Evolutionary conservation across 1,140 invertebrate genomes (phyloP).

Genomic region (Medauroidea extradentata): DNA sequence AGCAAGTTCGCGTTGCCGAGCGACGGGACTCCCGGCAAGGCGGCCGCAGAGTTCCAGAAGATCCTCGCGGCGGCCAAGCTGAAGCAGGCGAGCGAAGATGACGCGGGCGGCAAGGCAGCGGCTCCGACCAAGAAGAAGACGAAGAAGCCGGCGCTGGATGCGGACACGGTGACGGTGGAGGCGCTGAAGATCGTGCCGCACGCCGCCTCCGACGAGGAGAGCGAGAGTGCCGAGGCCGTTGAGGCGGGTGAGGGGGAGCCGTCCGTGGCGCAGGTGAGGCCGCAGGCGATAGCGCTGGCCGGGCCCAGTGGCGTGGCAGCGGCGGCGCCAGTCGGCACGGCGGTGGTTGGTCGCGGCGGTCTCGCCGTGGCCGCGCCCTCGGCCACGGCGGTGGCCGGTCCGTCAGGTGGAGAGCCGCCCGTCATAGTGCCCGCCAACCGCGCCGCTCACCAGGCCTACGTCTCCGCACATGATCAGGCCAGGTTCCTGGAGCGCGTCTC

Average conservation of each 20-base stretch:
- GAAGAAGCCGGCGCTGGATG: not conserved
- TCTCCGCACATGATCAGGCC: not conserved
- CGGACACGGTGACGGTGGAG: not conserved
- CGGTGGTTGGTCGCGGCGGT: slow-evolving; percentile 43
- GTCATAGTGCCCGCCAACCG: not conserved
- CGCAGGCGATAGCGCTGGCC: slow-evolving; percentile 44
- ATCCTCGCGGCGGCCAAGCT: not conserved
- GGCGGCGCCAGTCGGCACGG: slow-evolving; percentile 43
- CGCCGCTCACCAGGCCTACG: not conserved
- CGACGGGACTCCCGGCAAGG: not conserved
- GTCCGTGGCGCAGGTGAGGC: slow-evolving; percentile 42
- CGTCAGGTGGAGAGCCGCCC: slow-evolving; percentile 7
- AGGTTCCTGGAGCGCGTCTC: no score
- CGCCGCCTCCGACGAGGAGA: not conserved
- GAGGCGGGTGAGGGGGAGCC: slow-evolving; percentile 20
- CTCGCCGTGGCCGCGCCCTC: slow-evolving; percentile 44
- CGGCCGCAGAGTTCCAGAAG: slow-evolving; percentile 1
- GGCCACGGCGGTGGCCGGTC: slow-evolving; percentile 47
- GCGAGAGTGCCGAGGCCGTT: not conserved
- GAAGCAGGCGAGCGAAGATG: not conserved
- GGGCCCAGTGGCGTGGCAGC: slow-evolving; percentile 45
- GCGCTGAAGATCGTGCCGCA: not conserved
- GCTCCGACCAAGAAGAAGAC: not conserved
- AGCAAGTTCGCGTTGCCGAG: no score
- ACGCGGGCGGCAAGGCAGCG: not conserved